phyloP scores from a whole-genome alignment of 2,888 invertebrate genomes.

The Vannuccia rotundouncinata region DNA sequence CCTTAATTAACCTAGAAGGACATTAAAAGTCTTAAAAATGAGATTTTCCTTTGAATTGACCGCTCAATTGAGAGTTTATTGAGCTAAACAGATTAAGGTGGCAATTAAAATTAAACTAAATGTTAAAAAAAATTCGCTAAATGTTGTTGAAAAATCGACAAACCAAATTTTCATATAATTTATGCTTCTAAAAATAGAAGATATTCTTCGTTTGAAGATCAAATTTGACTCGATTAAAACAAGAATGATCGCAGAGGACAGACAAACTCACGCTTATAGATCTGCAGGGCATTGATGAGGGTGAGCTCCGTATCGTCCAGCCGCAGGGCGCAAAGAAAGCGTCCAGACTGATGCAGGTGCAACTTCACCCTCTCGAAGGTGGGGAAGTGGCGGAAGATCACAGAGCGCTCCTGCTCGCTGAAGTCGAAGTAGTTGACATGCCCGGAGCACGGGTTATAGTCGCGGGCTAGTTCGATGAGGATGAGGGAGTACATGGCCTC shows the following conservation, averaged over 20 bases:
- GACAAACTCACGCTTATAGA: neutral
- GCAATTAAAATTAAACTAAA: too few relatives aligned
- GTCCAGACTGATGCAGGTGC: slow-evolving; percentile 6
- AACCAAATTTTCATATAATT: too few relatives aligned
- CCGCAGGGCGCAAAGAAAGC: neutral
- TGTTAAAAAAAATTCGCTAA: too few relatives aligned
- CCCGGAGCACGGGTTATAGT: neutral
- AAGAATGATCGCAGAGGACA: neutral
- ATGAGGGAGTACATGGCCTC: slow-evolving; percentile 33
- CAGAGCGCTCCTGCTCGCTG: neutral
- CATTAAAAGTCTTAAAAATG: too few relatives aligned
- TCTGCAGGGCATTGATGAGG: slow-evolving; percentile 6
- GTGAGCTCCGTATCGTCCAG: slow-evolving; percentile 20
- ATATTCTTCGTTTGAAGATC: too few relatives aligned
- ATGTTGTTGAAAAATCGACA: too few relatives aligned
- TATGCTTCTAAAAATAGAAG: too few relatives aligned
- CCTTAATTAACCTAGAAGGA: too few relatives aligned
- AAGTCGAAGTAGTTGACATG: slow-evolving; percentile 33
- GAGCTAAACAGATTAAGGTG: too few relatives aligned
- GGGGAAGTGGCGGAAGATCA: slow-evolving; percentile 27
- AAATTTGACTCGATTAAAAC: too few relatives aligned
- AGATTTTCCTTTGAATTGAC: too few relatives aligned
- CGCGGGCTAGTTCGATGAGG: slow-evolving; percentile 8
- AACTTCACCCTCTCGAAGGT: neutral
- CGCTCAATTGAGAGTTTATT: too few relatives aligned